Percentiles rank a stretch among this genome's conserved stretches.
Conservation (phyloP, 2,113 vertebrate genomes). For the Coregonus clupeaformis region DNA sequence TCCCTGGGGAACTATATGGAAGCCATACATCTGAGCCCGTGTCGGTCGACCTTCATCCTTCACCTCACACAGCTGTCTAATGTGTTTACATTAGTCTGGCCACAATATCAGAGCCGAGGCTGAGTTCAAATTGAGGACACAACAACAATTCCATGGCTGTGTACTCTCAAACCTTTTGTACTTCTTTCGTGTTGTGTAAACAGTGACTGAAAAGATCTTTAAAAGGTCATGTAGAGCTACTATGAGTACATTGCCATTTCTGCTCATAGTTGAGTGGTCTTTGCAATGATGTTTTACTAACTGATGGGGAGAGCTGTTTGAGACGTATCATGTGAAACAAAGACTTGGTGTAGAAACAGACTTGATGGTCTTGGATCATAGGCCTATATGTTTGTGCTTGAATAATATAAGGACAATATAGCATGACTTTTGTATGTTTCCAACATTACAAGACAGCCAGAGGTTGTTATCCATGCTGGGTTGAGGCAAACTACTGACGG, state of each 20-base stretch:
- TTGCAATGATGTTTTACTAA: neutral
- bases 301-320: conserved; percentile 11
- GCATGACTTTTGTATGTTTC: conserved; percentile 57
- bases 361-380: neutral
- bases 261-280: neutral
- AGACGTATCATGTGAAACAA: conserved; percentile 6
- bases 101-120: conserved; percentile 39
- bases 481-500: conserved; percentile 28
- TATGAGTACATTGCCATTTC: conserved; percentile 3
- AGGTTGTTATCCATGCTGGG: conserved; percentile 30
- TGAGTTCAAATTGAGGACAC: conserved; percentile 26
- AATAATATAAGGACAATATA: conserved; percentile 7
- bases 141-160: conserved; percentile 38
- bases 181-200: conserved; percentile 34
- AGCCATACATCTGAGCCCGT: conserved; percentile 51
- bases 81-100: conserved; percentile 56
- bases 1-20: neutral
- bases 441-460: conserved; percentile 40
- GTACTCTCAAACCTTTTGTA: conserved; percentile 28
- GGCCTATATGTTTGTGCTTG: neutral
- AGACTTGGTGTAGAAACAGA: neutral
- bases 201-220: conserved; percentile 21
- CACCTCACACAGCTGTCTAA: conserved; percentile 19
- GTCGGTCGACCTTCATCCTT: conserved; percentile 13
- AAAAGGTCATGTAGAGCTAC: conserved; percentile 22